Conservation (phyloP, 2,113 vertebrate species). For the Psilopsiagon aymara region DNA sequence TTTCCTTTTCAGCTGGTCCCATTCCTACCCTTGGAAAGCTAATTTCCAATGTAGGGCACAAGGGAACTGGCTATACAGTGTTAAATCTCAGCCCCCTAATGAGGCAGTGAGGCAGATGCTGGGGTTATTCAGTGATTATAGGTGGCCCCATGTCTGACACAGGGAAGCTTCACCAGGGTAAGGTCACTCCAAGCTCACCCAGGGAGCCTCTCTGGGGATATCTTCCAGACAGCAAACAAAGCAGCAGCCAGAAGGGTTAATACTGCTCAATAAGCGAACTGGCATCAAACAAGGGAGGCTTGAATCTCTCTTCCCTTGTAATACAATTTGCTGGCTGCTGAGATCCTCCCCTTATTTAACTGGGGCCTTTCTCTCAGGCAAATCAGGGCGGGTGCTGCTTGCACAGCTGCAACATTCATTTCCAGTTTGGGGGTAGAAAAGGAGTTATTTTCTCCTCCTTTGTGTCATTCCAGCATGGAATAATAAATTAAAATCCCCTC, state of each 20-base stretch:
- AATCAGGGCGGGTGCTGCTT: neutral
- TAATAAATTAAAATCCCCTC: conserved; percentile 32
- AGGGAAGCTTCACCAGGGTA: neutral
- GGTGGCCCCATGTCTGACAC: neutral
- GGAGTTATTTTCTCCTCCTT: conserved; percentile 49
- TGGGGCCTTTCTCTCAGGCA: neutral
- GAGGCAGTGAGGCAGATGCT: neutral
- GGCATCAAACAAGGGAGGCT: neutral
- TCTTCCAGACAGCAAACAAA: neutral
- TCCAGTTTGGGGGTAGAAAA: neutral
- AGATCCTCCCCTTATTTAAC: conserved; percentile 6
- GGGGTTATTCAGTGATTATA: neutral
- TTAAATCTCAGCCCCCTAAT: neutral
- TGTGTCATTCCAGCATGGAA: conserved; percentile 6
- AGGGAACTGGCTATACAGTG: accelerated
- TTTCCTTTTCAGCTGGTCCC: neutral
- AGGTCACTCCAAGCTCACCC: neutral
- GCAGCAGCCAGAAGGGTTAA: conserved; percentile 42
- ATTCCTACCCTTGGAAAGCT: neutral
- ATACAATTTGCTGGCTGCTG: conserved; percentile 3
- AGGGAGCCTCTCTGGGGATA: neutral
- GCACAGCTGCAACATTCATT: conserved; percentile 54
- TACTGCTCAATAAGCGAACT: neutral
- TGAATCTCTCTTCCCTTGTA: neutral
- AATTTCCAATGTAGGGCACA: neutral